phyloP scores from a whole-genome alignment of 2,797 vertebrate species.

The Fistularia commersonii region DNA sequence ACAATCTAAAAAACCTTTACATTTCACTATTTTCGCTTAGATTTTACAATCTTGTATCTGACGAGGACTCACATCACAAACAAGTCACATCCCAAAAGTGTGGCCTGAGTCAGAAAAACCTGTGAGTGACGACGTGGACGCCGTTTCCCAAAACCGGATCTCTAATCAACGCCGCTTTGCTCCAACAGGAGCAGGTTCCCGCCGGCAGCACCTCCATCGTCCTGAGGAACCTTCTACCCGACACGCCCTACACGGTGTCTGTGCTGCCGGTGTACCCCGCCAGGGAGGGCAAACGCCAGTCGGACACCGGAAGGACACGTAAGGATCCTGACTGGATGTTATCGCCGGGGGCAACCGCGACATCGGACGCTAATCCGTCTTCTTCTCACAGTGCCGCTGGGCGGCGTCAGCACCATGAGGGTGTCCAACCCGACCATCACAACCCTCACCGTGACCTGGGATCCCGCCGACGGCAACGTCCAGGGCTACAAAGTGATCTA shows the following conservation, averaged over 20 bases:
- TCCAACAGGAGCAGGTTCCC: constrained; percentile 83
- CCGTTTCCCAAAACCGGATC: no score
- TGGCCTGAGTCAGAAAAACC: no score
- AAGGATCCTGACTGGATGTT: no score
- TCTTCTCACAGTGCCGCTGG: constrained; percentile 80
- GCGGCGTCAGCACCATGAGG: constrained; percentile 83
- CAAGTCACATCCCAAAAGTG: no score
- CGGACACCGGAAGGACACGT: constrained; percentile 90
- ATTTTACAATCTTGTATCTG: no score
- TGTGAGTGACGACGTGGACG: no score
- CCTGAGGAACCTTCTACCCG: constrained; percentile 86
- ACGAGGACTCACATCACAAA: no score
- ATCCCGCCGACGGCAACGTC: constrained; percentile 90
- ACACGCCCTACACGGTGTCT: constrained; percentile 85
- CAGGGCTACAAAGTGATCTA: constrained; percentile 94
- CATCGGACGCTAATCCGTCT: no score
- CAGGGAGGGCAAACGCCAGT: constrained; percentile 87
- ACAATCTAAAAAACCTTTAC: no score
- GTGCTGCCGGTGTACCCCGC: constrained; percentile 85
- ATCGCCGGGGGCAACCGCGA: no score
- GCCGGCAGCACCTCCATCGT: constrained; percentile 80
- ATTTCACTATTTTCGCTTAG: no score
- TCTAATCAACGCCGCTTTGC: no score
- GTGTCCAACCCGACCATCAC: constrained; percentile 88
- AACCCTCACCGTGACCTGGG: constrained; percentile 88